A percentile compares a stretch with the other conserved stretches of the same genome.
phyloP scores from a whole-genome alignment of 2,888 invertebrate species.

The Lamellibrachia columna region DNA sequence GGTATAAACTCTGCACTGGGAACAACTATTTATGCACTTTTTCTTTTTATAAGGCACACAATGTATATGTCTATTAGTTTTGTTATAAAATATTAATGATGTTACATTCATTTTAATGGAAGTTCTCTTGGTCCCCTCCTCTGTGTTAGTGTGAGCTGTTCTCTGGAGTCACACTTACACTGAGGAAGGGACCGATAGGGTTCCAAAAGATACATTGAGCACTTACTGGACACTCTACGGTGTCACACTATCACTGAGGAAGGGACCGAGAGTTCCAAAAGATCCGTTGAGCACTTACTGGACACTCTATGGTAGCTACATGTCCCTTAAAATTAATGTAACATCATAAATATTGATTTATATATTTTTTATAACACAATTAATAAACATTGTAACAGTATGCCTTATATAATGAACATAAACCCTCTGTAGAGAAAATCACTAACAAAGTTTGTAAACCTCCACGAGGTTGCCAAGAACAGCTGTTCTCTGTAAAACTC shows the following conservation, averaged over 20 bases:
- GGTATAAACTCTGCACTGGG: not conserved
- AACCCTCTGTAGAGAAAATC: not conserved
- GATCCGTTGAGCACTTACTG: not conserved
- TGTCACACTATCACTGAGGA: no score
- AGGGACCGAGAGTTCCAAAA: no score
- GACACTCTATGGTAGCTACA: not conserved
- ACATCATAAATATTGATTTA: not conserved
- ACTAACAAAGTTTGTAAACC: not conserved
- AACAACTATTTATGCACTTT: not conserved
- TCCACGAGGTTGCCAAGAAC: not conserved
- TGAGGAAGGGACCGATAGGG: no score
- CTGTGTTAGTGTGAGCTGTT: no score
- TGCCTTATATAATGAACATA: not conserved
- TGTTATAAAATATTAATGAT: no score
- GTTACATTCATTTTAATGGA: no score
- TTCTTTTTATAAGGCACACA: not conserved
- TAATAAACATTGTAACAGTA: not conserved
- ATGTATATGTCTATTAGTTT: no score
- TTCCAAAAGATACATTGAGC: no score
- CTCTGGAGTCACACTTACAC: no score
- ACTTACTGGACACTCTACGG: no score
- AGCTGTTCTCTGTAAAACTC: slow-evolving; percentile 5
- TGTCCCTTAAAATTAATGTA: not conserved
- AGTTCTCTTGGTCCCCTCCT: no score
- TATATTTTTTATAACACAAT: not conserved